Base-by-base conservation (phyloP, 2,888 invertebrate species). In the Melieria omissa region DNA sequence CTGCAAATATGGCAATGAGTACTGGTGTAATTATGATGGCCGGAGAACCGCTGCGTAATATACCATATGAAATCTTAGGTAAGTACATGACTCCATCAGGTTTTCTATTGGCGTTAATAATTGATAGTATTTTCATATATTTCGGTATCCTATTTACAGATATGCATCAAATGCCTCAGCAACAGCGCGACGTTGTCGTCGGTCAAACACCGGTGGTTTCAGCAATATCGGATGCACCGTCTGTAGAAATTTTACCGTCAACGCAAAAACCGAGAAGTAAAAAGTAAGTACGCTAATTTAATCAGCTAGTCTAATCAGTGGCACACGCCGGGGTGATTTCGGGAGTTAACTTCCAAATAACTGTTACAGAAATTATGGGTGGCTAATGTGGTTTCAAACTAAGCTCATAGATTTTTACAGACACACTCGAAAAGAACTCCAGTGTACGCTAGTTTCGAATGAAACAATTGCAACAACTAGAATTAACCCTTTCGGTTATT, bases 221-320 rank as follows among this genome's bases (percentile, higher is more conserved):
- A 75, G 92, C 92, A 75, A 91, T 91, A 87, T 90, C 91, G 71
- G 91, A 92, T 82, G 91, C 91, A 79, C 91, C 91, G 80, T 86
- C 85, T 41, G 84, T 86, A 16, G 87, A 87, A 79, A 86, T 87
- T 77, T 81, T 82, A 64, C 84, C 85, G 42, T 83, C 82, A 65
- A 80, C 81, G 64, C 89, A 89, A 81, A 90, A 90, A 80, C 85
- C 85, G 72, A 88, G 89, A 80, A 55, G 52, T 49, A 74, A 74
- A 70, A 74, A 70, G 74, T 74, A 63, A 63, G 66, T 70, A 42
- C 16, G 16, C 16, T 16, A 16, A 16, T 16, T 16, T 16, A 16
- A 16, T 16, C 1, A 16, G 1, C 16, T 1, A 57, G 16, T 16
- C 6, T 16, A 57, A 8, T 10, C 12, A 8, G 8, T 49, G 12